A percentile compares a stretch with the other conserved stretches of the same genome.
Evolutionary conservation across 1,140 invertebrate species (phyloP).

Genomic region (Coelopa frigida): DNA sequence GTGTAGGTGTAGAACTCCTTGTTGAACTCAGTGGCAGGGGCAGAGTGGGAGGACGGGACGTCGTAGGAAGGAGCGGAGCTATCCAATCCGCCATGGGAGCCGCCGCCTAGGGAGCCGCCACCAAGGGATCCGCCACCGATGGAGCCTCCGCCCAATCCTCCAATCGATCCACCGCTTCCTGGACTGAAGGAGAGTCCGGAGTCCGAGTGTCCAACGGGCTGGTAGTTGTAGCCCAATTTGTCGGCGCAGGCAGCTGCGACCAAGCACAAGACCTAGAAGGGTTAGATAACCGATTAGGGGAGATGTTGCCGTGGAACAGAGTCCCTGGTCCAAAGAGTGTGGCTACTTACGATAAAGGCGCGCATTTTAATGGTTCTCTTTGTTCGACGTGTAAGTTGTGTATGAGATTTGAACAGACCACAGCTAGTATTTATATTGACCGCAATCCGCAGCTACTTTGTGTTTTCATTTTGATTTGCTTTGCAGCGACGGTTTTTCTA

Average conservation of each 20-base stretch:
- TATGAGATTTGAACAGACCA: too few species aligned
- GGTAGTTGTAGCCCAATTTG: slow-evolving; percentile 39
- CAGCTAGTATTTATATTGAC: too few species aligned
- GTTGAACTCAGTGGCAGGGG: slow-evolving; percentile 24
- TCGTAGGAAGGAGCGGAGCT: slow-evolving; percentile 15
- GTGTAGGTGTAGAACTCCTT: slow-evolving; percentile 33
- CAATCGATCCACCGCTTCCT: slow-evolving; percentile 14
- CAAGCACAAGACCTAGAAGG: slow-evolving; percentile 20
- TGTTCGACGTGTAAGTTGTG: too few species aligned
- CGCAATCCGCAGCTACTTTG: too few species aligned
- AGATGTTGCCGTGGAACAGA: not conserved
- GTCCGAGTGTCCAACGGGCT: slow-evolving; percentile 28
- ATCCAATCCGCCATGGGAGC: not conserved
- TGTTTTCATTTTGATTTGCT: too few species aligned
- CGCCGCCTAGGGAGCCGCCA: not conserved
- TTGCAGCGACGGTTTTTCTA: too few species aligned
- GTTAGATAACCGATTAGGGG: not conserved
- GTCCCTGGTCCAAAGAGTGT: not conserved
- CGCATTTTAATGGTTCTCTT: slow-evolving; percentile 15
- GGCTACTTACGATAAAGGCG: slow-evolving; percentile 10
- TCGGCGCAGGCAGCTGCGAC: slow-evolving; percentile 29
- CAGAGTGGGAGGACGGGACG: too few species aligned
- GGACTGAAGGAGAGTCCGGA: slow-evolving; percentile 31
- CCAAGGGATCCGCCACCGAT: too few species aligned
- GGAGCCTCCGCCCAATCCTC: too few species aligned